A percentile compares a stretch with the other conserved stretches of the same genome.
These are phyloP conservation scores for Sturnira hondurensis DNA, from an alignment of 2,113 vertebrate species.

Conservation along the genomic window DNA sequence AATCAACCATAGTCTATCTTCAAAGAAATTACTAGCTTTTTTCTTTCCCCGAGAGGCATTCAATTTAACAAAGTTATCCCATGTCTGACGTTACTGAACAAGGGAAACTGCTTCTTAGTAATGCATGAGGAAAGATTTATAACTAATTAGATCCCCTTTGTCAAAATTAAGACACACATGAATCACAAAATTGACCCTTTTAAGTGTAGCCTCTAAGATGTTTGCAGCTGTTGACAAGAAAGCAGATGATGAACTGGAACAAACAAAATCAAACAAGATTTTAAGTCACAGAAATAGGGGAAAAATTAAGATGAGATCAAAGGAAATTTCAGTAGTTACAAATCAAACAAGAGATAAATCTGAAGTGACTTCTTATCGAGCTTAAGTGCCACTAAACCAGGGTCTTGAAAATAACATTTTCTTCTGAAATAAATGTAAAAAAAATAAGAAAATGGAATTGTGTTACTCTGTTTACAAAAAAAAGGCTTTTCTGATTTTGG, in stretches of 20 bases:
- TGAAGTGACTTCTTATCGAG: neutral
- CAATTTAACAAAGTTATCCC: constrained; percentile 30
- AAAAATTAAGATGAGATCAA: constrained; percentile 44
- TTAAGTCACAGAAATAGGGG: constrained; percentile 21
- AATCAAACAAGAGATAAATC: constrained; percentile 1
- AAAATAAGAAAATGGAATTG: neutral
- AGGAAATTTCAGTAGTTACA: constrained; percentile 4
- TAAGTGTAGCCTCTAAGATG: constrained; percentile 19
- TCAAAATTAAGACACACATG: constrained; percentile 52
- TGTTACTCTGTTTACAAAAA: neutral
- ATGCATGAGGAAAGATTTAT: constrained; percentile 34
- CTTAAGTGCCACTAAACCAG: neutral
- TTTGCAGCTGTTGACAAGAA: constrained; percentile 43
- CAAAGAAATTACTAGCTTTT: constrained; percentile 24
- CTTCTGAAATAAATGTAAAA: neutral
- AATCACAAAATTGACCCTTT: constrained; percentile 51
- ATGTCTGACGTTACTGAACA: neutral
- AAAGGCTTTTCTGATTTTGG: neutral
- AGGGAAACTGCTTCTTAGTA: neutral
- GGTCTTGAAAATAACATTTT: neutral
- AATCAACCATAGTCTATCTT: neutral
- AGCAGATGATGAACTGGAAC: constrained; percentile 20
- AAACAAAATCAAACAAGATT: constrained; percentile 27
- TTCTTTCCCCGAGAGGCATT: neutral
- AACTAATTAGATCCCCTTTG: constrained; percentile 37